phyloP scores from a whole-genome alignment of 2,888 invertebrate species.

The Sesamia inferens region DNA sequence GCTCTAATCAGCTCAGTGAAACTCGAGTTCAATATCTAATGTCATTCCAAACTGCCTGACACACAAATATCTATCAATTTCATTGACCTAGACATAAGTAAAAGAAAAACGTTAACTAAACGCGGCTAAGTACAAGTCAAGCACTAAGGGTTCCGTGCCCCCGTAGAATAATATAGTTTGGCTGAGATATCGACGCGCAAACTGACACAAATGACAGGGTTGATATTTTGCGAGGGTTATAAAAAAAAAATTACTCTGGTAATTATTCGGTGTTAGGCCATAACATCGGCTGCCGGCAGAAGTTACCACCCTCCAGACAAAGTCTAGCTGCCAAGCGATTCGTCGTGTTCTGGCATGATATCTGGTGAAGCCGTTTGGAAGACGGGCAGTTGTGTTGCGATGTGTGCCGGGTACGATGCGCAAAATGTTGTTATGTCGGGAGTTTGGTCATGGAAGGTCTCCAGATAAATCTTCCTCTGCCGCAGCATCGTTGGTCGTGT shows the following conservation, averaged over 20 bases:
- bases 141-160: neutral
- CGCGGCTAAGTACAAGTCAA: constrained; percentile 2
- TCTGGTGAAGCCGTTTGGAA: no score
- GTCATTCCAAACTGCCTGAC: constrained; percentile 21
- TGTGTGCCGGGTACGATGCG: no score
- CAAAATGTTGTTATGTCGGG: no score
- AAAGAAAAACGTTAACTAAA: constrained; percentile 39
- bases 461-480: no score
- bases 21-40: constrained; percentile 29
- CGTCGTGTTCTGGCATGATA: no score
- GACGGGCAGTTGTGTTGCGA: no score
- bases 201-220: neutral
- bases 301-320: no score
- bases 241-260: neutral
- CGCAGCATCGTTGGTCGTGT: no score
- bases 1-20: constrained; percentile 11
- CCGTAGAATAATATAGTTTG: neutral
- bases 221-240: neutral
- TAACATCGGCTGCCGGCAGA: no score
- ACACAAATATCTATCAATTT: constrained; percentile 28
- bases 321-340: no score
- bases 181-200: neutral
- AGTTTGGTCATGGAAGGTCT: no score
- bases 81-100: constrained; percentile 47
- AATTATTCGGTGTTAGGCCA: no score